Conservation (phyloP, 1,140 invertebrate species). For the Philotrypesis tridentata region DNA sequence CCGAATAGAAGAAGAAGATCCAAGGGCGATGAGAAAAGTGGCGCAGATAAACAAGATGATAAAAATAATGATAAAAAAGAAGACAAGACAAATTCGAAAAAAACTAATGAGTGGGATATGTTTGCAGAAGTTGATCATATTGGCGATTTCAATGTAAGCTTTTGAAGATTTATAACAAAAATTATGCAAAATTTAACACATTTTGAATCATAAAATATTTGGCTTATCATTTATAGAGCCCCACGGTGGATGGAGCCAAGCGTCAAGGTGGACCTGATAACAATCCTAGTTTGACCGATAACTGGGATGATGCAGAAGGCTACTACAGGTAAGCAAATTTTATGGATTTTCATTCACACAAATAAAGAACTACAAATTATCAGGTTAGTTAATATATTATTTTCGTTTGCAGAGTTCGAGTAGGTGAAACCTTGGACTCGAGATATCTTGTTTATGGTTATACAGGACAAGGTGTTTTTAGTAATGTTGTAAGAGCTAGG, state of each 20-base stretch:
- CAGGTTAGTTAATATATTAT: background rate
- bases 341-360: background rate
- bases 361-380: background rate
- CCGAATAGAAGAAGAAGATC: conserved; percentile 53
- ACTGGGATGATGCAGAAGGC: conserved; percentile 99
- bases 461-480: conserved; percentile 99
- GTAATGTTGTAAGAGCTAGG: conserved; percentile 95
- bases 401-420: conserved; percentile 88
- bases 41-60: conserved; percentile 14
- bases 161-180: conserved; percentile 52
- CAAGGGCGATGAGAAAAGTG: conserved; percentile 21
- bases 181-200: conserved; percentile 72
- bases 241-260: conserved; percentile 80
- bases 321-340: conserved; percentile 79
- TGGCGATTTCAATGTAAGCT: conserved; percentile 87
- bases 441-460: conserved; percentile 97
- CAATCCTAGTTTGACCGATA: conserved; percentile 91
- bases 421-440: conserved; percentile 94
- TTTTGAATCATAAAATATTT: conserved; percentile 58
- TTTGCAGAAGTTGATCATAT: conserved; percentile 93
- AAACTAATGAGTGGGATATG: conserved; percentile 86
- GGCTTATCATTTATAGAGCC: conserved; percentile 79
- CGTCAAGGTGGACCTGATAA: conserved; percentile 85
- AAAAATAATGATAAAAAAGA: conserved; percentile 68
- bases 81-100: conserved; percentile 67